Conservation (phyloP, 2,888 invertebrate species). For the Lycaena phlaeas region DNA sequence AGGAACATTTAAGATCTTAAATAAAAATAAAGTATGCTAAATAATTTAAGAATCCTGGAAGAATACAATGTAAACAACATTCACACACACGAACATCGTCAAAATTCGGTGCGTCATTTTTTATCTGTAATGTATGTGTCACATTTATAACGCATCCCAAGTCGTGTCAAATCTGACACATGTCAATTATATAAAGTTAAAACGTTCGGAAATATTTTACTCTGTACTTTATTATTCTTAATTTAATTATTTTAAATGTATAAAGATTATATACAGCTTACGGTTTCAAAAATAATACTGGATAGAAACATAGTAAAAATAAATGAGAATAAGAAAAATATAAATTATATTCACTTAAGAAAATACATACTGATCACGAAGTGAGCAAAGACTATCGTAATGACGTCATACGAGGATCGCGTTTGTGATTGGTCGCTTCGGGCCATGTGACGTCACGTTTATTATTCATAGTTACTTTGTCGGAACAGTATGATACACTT, state of each 20-base stretch:
- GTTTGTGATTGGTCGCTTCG: no score
- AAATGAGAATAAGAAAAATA: background rate
- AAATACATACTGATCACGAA: no score
- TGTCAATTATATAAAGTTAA: background rate
- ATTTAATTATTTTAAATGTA: background rate
- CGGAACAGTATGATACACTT: no score
- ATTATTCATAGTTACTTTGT: no score
- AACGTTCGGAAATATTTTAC: background rate
- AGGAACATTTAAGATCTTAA: constrained; percentile 67
- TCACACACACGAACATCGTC: constrained; percentile 22
- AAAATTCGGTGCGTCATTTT: constrained; percentile 29
- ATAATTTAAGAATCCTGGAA: constrained; percentile 47
- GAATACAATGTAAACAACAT: constrained; percentile 20
- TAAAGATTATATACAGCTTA: constrained; percentile 7
- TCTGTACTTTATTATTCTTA: background rate
- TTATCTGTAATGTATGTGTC: constrained; percentile 12
- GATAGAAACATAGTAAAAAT: background rate
- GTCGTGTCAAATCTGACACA: no score
- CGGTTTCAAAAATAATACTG: background rate
- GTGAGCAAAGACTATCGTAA: no score
- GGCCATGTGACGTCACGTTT: no score
- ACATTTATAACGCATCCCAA: background rate
- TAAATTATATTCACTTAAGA: background rate
- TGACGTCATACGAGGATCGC: no score
- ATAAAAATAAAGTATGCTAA: constrained; percentile 50